These are phyloP conservation scores for Pelecanus crispus DNA, from an alignment of 2,113 vertebrate genomes.

Conservation along the genomic window DNA sequence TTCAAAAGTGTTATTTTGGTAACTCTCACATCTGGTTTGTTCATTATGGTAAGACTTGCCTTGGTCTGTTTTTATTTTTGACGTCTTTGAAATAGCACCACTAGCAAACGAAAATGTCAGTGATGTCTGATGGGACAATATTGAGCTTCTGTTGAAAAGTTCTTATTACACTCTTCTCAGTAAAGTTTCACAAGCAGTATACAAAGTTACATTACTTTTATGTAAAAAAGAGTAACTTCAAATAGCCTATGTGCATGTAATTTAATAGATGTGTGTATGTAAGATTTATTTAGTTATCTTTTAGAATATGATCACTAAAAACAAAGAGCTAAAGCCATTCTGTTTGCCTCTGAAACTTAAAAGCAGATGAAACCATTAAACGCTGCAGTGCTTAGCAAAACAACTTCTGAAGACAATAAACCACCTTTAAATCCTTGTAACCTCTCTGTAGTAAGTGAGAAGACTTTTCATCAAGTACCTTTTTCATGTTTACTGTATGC, in stretches of 20 bases:
- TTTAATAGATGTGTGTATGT: background rate
- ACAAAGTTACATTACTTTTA: background rate
- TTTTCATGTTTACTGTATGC: background rate
- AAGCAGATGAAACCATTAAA: background rate
- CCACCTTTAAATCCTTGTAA: background rate
- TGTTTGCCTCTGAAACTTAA: background rate
- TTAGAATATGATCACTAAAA: background rate
- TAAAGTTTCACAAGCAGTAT: background rate
- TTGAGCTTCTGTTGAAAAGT: background rate
- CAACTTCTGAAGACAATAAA: background rate
- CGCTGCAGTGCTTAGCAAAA: background rate
- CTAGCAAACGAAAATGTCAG: background rate
- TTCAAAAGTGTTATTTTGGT: background rate
- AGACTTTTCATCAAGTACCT: background rate
- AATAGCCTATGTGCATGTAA: background rate
- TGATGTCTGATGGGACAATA: background rate
- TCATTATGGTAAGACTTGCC: background rate
- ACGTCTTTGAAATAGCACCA: background rate
- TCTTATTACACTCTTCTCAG: background rate
- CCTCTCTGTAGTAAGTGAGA: background rate
- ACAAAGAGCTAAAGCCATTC: background rate
- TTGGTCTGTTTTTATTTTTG: background rate
- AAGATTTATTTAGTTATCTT: background rate
- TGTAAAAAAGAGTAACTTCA: background rate
- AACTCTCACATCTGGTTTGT: background rate